Conservation (phyloP, 2,888 invertebrate species). For the Drosophila mercatorum region DNA sequence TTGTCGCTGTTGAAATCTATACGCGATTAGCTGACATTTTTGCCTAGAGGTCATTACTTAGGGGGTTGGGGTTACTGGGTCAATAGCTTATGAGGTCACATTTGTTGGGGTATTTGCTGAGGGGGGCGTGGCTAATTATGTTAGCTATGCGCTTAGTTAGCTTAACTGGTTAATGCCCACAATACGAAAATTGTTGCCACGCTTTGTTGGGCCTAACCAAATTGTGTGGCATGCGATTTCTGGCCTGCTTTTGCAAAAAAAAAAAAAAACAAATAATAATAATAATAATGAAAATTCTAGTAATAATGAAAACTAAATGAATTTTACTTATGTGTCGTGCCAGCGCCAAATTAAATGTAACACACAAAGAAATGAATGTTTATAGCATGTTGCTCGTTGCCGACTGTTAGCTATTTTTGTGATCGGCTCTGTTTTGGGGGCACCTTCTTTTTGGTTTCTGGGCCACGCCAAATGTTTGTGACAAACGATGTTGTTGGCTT, state of each 20-base stretch:
- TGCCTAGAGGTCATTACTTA: conserved; percentile 70
- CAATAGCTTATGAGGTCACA: conserved; percentile 78
- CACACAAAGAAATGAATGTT: conserved; percentile 53
- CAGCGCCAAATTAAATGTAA: conserved; percentile 72
- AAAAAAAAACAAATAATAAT: conserved; percentile 29
- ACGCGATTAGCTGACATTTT: conserved; percentile 74
- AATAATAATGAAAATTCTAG: conserved; percentile 43
- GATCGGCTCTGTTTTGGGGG: conserved; percentile 52
- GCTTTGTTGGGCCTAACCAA: conserved; percentile 55
- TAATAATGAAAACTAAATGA: conserved; percentile 75
- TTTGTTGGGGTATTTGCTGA: conserved; percentile 18
- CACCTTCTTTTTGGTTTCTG: conserved; percentile 51
- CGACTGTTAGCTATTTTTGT: conserved; percentile 48
- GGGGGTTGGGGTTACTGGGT: conserved; percentile 73
- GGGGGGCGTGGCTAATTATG: conserved; percentile 19
- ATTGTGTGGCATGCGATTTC: conserved; percentile 68
- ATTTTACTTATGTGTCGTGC: conserved; percentile 79
- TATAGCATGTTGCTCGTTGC: conserved; percentile 62
- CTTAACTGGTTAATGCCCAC: conserved; percentile 26
- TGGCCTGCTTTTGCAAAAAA: conserved; percentile 59
- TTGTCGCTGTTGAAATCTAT: conserved; percentile 56
- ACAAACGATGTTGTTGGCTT: conserved; percentile 63
- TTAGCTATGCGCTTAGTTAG: conserved; percentile 34
- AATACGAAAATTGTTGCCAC: conserved; percentile 34
- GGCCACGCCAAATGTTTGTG: conserved; percentile 64